A percentile compares a stretch with the other conserved stretches of the same genome.
Evolutionary conservation across 2,888 invertebrate genomes (phyloP).

Genomic region (Oxycera nigricornis): DNA sequence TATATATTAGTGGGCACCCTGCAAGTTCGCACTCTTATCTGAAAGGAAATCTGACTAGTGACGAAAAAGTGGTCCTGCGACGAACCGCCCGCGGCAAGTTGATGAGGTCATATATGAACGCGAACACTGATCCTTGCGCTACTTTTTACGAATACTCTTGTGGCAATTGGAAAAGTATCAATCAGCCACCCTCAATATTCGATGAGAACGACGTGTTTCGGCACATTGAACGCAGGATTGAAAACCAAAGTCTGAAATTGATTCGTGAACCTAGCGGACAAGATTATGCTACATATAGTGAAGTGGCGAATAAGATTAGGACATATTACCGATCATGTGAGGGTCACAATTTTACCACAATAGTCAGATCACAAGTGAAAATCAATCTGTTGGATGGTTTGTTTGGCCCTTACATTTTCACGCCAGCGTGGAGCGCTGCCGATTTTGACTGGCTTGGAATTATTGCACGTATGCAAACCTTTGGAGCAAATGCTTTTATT

Average conservation of each 20-base stretch:
- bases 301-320: not conserved
- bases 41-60: not conserved
- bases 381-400: not conserved
- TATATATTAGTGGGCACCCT: not conserved
- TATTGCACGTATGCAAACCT: constrained; percentile 2
- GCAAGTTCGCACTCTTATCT: not conserved
- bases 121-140: not conserved
- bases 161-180: constrained; percentile 12
- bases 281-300: not conserved
- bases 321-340: not conserved
- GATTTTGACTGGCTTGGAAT: not conserved
- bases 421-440: not conserved
- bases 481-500: not conserved
- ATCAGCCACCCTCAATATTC: not conserved
- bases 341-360: not conserved
- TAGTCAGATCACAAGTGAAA: not conserved
- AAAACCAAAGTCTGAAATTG: not conserved
- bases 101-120: constrained; percentile 14
- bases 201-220: constrained; percentile 19
- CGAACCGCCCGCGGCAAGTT: constrained; percentile 9
- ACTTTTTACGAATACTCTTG: constrained; percentile 18
- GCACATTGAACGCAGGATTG: not conserved
- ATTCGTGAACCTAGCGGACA: not conserved
- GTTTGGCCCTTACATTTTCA: constrained; percentile 8
- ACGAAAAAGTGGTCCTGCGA: constrained; percentile 1